Base-by-base conservation (phyloP, 2,888 invertebrate species). In the Pterobdella sp. region DNA sequence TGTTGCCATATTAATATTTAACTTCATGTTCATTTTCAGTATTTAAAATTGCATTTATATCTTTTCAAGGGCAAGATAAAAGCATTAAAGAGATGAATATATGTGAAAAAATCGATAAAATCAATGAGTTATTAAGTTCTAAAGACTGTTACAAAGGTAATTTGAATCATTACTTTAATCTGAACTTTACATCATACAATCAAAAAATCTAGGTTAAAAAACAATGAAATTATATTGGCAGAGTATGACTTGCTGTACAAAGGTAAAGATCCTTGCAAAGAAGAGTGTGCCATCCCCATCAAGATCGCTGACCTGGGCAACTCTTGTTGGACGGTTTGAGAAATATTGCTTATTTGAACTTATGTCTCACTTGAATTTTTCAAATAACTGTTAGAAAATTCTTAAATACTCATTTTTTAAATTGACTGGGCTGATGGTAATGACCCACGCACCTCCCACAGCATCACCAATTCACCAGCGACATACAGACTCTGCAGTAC, bases 221-320 rank as follows among this genome's bases (percentile, higher is more conserved):
- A 42, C 18, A 42, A 42, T 14, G 10, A 18, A 42, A 18, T 7
- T 42, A 42, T 18, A 42, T 14, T 42, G 42, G 1, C 42, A 71
- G 71, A 56, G 26, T 63, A 52, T 63, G 71, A 71, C 26, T 29
- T 71, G 26, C 26, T 71, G 3, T 71, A 35, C 56, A 60, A 71
- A 18, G 71, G 71, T 29, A 73, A 69, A 60, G 63, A 69, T 42
- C 73, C 73, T 18, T 63, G 69, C 68, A 63, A 35, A 26, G 73
- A 68, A 3, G 69, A 69, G 29, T 70, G 74, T 32, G 65, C 56
- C 66, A 71, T 74, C 7, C 29, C 32, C 7, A 66, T 74, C 70
- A 74, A 74, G 49, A 74, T 74, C 29, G 74, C 71, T 71, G 74
- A 74, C 52, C 74, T 74, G 32, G 74, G 74, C 34, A 74, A 74